Evolutionary conservation across 2,797 vertebrate genomes (phyloP), one percentile per base, ranked within the genome.

Genomic region (Triplophysa bombifrons): DNA sequence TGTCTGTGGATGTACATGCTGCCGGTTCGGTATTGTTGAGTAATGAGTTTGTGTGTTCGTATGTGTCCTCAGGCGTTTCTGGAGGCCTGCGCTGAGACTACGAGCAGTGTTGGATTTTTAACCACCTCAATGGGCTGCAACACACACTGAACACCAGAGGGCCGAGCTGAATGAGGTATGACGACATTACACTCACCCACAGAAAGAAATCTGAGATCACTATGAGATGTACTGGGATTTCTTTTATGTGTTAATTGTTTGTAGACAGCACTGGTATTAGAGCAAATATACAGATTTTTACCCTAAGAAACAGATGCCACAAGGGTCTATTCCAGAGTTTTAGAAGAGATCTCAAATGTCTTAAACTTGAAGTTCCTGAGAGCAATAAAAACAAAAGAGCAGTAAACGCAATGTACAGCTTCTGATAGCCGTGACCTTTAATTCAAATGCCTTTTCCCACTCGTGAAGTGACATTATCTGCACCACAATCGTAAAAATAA

Each of bases 91-190:
- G 50, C 60, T 72, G 86, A 88, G 68, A 86, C 87, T 75, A 86
- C 84, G 30, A 85, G 84, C 68, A 72, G 84, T 87, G 89, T 85
- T 88, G 85, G 88, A 85, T 89, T 76, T 81, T 81, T 87, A 89
- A 89, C 88, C 85, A 89, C 86, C 85, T 85, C 72, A 85, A 91
- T 92, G 92, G 92, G 91, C 88, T 79, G 61, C 79, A 84, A 81
- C 88, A 87, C 89, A 86, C 84, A 82, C 88, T 92, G 85, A 93
- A 76, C 86, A 86, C 85, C 84, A 77, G 87, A 87, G 87, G 84
- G 80, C 84, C 85, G 67, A 87, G 85, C 85, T 91, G 87, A 91
- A 94, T 91, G 91, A 93, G 93, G 91, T 93, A 84, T 86, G 88
- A 80, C 46, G 17, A 25, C 30, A 56, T 48, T 44, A 56, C 22